A percentile compares a stretch with the other conserved stretches of the same genome.
Conservation (phyloP, 2,888 invertebrate genomes). For the Diarsia dahlii region DNA sequence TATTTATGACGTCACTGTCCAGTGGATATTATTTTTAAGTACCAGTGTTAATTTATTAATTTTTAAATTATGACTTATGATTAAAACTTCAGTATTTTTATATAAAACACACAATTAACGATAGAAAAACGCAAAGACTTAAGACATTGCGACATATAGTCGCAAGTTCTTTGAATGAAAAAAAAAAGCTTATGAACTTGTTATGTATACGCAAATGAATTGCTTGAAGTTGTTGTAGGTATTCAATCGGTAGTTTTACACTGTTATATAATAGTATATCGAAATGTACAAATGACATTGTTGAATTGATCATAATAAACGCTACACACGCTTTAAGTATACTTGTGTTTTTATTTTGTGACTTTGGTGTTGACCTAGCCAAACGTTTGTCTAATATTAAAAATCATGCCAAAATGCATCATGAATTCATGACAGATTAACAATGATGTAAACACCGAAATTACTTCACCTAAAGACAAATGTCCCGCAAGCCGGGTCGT, state of each 20-base stretch:
- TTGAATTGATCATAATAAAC: slow-evolving; percentile 55
- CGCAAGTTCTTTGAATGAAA: background rate
- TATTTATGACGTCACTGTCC: slow-evolving; percentile 6
- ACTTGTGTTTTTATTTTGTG: slow-evolving; percentile 24
- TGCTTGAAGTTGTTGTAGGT: slow-evolving; percentile 42
- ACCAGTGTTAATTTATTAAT: slow-evolving; percentile 18
- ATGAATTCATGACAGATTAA: background rate
- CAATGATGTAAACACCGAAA: background rate
- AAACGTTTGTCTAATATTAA: background rate
- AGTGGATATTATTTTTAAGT: slow-evolving; percentile 5
- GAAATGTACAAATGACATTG: slow-evolving; percentile 47
- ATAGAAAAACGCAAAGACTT: slow-evolving; percentile 13
- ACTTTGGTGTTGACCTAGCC: background rate
- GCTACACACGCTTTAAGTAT: slow-evolving; percentile 40
- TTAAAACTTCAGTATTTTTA: slow-evolving; percentile 21
- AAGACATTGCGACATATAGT: slow-evolving; percentile 6
- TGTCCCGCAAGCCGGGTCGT: too few relatives aligned
- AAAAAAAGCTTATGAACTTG: slow-evolving; percentile 43
- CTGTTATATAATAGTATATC: slow-evolving; percentile 35
- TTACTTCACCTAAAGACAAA: too few relatives aligned
- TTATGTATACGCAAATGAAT: slow-evolving; percentile 22
- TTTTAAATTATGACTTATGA: slow-evolving; percentile 23
- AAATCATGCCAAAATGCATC: background rate
- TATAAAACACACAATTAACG: background rate
- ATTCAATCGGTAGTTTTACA: slow-evolving; percentile 49